Evolutionary conservation across 1,140 invertebrate species (phyloP).

Genomic region (Brachionus paranguensis): DNA sequence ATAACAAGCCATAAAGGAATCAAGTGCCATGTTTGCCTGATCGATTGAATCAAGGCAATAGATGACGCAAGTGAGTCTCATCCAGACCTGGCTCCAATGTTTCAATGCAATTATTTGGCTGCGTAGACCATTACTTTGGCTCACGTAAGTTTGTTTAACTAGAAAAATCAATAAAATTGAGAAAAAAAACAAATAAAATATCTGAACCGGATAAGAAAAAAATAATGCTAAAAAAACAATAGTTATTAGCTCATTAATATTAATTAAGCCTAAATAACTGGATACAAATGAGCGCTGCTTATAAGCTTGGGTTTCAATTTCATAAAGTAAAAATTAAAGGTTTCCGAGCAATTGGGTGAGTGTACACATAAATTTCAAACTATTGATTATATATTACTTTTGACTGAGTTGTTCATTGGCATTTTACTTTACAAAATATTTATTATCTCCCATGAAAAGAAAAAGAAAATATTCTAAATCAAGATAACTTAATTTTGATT

Average conservation of each 20-base stretch:
- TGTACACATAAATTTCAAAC: not conserved
- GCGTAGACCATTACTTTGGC: not conserved
- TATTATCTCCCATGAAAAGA: not conserved
- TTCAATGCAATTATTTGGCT: not conserved
- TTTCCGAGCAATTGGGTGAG: not conserved
- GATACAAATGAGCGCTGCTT: not conserved
- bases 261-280: conserved; percentile 18
- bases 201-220: not conserved
- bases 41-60: not conserved
- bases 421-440: not conserved
- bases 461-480: not conserved
- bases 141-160: not conserved
- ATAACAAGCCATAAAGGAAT: not conserved
- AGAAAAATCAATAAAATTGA: conserved; percentile 16
- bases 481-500: not conserved
- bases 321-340: not conserved
- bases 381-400: conserved; percentile 17
- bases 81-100: not conserved
- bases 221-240: not conserved
- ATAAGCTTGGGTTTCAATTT: not conserved
- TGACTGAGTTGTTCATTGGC: not conserved
- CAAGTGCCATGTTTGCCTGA: not conserved
- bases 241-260: conserved; percentile 28
- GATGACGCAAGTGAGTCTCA: not conserved
- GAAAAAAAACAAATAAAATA: not conserved